These are phyloP conservation scores for Lepus timidus DNA, from an alignment of 2,113 vertebrate genomes.

Conservation along the genomic window DNA sequence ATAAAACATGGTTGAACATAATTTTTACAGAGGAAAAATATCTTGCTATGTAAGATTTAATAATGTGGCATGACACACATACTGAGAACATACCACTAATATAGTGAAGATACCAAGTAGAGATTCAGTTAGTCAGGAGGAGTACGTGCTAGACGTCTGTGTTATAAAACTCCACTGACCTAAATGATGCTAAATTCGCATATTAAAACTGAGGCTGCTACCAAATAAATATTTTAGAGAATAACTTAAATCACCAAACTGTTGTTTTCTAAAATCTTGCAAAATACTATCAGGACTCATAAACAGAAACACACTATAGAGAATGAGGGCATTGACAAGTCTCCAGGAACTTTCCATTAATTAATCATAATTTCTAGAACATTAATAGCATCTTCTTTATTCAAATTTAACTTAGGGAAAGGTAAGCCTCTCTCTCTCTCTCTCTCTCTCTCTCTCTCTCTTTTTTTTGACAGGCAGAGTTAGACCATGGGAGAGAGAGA, in stretches of 20 bases:
- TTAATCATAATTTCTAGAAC: not conserved
- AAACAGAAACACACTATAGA: slow-evolving; percentile 28
- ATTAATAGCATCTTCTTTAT: slow-evolving; percentile 30
- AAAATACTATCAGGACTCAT: slow-evolving; percentile 29
- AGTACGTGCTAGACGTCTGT: not conserved
- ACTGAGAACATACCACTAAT: not conserved
- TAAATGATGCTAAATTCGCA: not conserved
- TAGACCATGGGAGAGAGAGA: too few species aligned
- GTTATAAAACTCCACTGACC: slow-evolving; percentile 15
- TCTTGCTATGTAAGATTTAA: not conserved
- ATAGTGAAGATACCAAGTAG: not conserved
- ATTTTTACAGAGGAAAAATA: slow-evolving; percentile 12
- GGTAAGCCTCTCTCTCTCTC: not conserved
- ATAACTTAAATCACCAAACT: not conserved
- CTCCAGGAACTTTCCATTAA: not conserved
- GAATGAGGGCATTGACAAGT: not conserved
- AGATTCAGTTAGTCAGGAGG: not conserved
- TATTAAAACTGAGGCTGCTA: slow-evolving; percentile 46
- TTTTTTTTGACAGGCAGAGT: too few species aligned
- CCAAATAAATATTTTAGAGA: slow-evolving; percentile 49
- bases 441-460: too few species aligned
- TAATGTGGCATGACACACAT: not conserved
- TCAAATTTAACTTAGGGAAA: not conserved
- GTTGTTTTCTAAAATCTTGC: not conserved
- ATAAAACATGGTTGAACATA: slow-evolving; percentile 30